Conservation (phyloP, 2,888 invertebrate species). For the Hesperia comma region DNA sequence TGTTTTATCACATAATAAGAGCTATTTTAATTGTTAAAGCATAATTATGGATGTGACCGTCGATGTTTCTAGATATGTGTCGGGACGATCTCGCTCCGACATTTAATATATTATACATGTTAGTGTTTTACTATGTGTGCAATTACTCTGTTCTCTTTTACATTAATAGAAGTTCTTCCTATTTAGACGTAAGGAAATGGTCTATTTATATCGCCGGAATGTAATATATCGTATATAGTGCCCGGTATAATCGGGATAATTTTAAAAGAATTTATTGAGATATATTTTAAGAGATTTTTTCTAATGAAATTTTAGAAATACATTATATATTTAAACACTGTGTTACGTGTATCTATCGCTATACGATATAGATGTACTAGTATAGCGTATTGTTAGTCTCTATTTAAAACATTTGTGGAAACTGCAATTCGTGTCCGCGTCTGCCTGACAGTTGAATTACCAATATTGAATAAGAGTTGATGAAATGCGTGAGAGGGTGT, state of each 20-base stretch:
- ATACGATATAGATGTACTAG: constrained; percentile 69
- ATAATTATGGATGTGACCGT: constrained; percentile 40
- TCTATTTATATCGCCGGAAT: constrained; percentile 76
- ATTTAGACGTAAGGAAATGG: constrained; percentile 73
- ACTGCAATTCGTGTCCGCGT: constrained; percentile 67
- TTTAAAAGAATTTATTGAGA: constrained; percentile 71
- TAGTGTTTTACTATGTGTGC: constrained; percentile 73
- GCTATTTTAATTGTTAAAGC: constrained; percentile 41
- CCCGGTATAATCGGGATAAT: constrained; percentile 58
- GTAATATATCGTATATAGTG: constrained; percentile 64
- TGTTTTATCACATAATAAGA: constrained; percentile 41
- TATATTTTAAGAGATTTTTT: constrained; percentile 84
- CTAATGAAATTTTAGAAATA: constrained; percentile 73
- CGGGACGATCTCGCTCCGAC: constrained; percentile 45
- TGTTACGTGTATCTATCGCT: constrained; percentile 77
- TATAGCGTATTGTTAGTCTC: constrained; percentile 55
- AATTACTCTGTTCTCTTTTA: constrained; percentile 76
- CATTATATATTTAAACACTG: constrained; percentile 63
- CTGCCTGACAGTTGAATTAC: constrained; percentile 61
- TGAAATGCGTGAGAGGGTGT: constrained; percentile 47
- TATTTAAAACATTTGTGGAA: constrained; percentile 57
- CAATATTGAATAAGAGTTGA: constrained; percentile 61
- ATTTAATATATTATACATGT: constrained; percentile 54
- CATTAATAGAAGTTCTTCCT: constrained; percentile 76
- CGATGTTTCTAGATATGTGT: constrained; percentile 32